Base-by-base conservation (phyloP, 2,888 invertebrate species). In the Drosophila yooni region DNA sequence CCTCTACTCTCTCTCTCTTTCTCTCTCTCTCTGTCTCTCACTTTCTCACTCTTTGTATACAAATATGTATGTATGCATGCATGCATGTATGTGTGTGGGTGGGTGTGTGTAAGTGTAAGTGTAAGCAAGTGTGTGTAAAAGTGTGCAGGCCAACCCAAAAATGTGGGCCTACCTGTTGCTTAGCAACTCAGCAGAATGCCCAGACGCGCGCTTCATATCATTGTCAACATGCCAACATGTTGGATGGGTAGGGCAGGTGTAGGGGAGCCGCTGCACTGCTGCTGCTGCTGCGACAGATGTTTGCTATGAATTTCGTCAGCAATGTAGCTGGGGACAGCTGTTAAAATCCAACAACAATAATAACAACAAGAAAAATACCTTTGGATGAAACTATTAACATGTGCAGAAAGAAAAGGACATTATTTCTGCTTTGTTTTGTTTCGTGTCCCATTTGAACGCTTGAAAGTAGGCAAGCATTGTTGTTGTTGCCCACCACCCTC, bases 111-210 rank as follows among this genome's bases (percentile, higher is more conserved):
- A 34, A 34, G 34, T 34, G 34, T 34, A 34, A 34, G 46, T 21
- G 15, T 25, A 25, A 46, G 46, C 25, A 33, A 33, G 33, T 33
- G 33, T 33, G 29, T 40, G 31, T n/a, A 33, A 33, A 33, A 33
- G 15, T 34, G 40, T 21, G 53, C 74, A 62, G 70, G 57, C 43
- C 62, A 59, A 38, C 54, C 51, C 62, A 62, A 66, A 46, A 72
- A 70, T 75, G 82, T 72, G 74, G 72, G 85, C 91, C 91, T 91
- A 91, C 91, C 91, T 91, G 91, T 91, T 91, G 91, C 91, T 92
- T 82, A 83, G 86, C 80, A 85, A 86, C 82, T 79, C 74, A 65
- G 79, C 66, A 70, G 65, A 33, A 67, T 76, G 76, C 58, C 70
- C 71, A 66, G 76, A 66, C 79, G 70, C 63, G 64, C 61, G 71